These are phyloP conservation scores for Bugula neritina DNA, from an alignment of 2,888 invertebrate species.

Conservation along the genomic window DNA sequence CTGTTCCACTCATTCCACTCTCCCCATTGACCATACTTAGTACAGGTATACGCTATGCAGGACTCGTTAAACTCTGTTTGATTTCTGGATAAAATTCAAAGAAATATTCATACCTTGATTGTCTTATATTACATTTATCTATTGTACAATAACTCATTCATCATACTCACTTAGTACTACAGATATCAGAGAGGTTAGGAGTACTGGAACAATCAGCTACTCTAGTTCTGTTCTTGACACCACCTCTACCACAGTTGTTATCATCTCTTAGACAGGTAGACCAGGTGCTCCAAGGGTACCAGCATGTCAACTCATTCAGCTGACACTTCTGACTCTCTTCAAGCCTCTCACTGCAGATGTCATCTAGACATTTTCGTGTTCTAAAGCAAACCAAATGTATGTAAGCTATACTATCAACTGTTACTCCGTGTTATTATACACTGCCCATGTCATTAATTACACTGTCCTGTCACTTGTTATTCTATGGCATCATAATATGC, in stretches of 20 bases:
- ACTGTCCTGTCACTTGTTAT: too few relatives aligned
- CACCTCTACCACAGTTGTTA: constrained; percentile 3
- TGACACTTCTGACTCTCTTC: background rate
- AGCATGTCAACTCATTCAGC: background rate
- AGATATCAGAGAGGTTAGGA: background rate
- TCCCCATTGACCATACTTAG: constrained; percentile 20
- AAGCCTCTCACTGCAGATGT: background rate
- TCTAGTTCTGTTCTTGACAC: background rate
- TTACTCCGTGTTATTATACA: too few relatives aligned
- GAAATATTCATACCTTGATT: too few relatives aligned
- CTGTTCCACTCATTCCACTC: constrained; percentile 10
- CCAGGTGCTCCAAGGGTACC: constrained; percentile 5
- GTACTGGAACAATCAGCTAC: constrained; percentile 1
- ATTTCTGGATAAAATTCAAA: too few relatives aligned
- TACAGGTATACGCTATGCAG: constrained; percentile 9
- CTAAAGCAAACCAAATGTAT: background rate
- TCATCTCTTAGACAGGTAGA: background rate
- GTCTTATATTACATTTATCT: too few relatives aligned
- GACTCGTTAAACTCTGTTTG: background rate
- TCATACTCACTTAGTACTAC: background rate
- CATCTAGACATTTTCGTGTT: constrained; percentile 7
- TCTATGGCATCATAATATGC: too few relatives aligned
- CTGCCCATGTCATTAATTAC: too few relatives aligned
- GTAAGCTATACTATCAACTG: too few relatives aligned
- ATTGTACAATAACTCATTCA: too few relatives aligned